Conservation (phyloP, 2,113 vertebrate species). For the Bujurquina vittata region DNA sequence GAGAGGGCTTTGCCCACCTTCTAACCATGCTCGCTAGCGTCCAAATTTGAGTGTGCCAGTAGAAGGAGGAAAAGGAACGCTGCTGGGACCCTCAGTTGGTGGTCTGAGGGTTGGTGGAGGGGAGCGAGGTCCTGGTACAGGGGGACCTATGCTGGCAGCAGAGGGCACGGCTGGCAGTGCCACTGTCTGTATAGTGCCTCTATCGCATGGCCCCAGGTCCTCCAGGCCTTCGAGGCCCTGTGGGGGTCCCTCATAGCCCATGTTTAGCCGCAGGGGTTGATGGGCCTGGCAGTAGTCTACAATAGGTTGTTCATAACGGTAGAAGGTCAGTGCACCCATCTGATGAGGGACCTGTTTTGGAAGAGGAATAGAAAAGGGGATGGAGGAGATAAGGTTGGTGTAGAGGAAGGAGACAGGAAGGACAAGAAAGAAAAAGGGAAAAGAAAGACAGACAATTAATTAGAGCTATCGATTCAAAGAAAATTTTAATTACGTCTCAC, state of each 20-base stretch:
- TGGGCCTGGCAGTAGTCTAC: conserved; percentile 86
- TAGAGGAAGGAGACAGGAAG: background rate
- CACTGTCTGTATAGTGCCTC: conserved; percentile 81
- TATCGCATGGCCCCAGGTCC: conserved; percentile 76
- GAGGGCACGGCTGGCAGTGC: conserved; percentile 78
- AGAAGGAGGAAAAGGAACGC: conserved; percentile 60
- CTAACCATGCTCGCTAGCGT: conserved; percentile 67
- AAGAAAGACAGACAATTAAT: background rate
- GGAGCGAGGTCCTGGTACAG: conserved; percentile 71
- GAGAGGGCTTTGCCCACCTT: conserved; percentile 32
- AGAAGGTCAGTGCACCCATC: conserved; percentile 85
- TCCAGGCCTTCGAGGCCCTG: conserved; percentile 79
- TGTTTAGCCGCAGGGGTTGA: conserved; percentile 83
- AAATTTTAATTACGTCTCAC: background rate
- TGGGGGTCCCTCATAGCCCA: conserved; percentile 81
- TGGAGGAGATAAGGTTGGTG: background rate
- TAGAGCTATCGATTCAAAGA: background rate
- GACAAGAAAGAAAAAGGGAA: background rate
- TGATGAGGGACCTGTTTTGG: conserved; percentile 81
- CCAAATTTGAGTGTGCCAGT: conserved; percentile 81
- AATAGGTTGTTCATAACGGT: conserved; percentile 84
- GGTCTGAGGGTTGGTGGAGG: conserved; percentile 73
- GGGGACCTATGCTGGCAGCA: conserved; percentile 60
- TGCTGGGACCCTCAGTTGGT: conserved; percentile 63
- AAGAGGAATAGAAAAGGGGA: conserved; percentile 14